Base-by-base conservation (phyloP, 2,797 vertebrate genomes). In the Aldrovandia affinis region DNA sequence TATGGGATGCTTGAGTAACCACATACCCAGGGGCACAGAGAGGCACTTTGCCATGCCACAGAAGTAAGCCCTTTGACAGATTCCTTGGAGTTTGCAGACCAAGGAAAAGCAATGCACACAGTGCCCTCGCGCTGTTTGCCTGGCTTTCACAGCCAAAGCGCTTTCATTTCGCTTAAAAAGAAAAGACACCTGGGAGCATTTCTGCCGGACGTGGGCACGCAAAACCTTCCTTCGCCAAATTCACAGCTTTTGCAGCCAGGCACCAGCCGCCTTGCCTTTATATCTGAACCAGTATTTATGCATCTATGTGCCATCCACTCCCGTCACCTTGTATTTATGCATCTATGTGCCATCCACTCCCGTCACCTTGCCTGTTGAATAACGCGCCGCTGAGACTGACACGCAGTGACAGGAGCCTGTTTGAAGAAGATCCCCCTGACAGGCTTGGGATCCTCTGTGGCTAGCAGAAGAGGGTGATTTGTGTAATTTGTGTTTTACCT, bases 401-500 rank as follows among this genome's bases (percentile, higher is more conserved):
- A 44, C n/a, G 20, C 15, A 18, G 39, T 75, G 70, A 75, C 36
- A 75, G 36, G 25, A 75, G 42, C 2, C 1, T 42, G 36, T 47
- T 47, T 8, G 47, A 73, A 25, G 36, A 70, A 42, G 25, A 42
- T 42, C 20, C 70, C 30, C 36, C 20, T 44, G 36, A 77, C 73
- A 77, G 20, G 39, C 73, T 77, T 25, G 47, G 63, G 73, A 77
- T 77, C 39, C 42, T 9, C 39, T 36, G 73, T 9, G 39, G 20
- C 36, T 44, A 44, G 73, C 73, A 44, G 39, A 77, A 15, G 68
- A 73, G 33, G 68, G 68, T 39, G 15, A 44, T 77, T 47, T 77
- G 73, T n/a, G 73, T 47, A 42, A 77, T 77, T 77, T 33, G 73
- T 47, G 73, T 77, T 42, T 77, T n/a, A 47, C 73, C 73, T n/a